Evolutionary conservation across 2,113 vertebrate genomes (phyloP), one percentile per base, ranked within the genome.

Genomic region (Falcunculus frontatus): DNA sequence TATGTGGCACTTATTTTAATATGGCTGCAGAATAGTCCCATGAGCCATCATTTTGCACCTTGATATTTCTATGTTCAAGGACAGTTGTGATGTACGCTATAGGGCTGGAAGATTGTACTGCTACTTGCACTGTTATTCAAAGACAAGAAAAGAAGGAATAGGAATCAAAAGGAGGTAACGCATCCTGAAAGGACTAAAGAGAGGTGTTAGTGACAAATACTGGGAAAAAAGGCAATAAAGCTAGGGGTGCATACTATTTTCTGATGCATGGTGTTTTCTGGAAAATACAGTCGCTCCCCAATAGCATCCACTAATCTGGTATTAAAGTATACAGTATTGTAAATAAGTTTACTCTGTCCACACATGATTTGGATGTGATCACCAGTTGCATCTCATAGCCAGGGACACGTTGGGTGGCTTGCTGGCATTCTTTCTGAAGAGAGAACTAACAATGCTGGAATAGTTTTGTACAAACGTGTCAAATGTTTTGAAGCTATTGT

Each of bases 391-490:
- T 98, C 95, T 97, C 96, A 80, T 72, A 77, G 76, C 97, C 98
- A 97, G 97, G 69, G 94, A 94, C 96, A 93, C 49, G 87, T 97
- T 88, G 16, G 33, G 91, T 87, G 96, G 93, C 88, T 78, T 77
- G 96, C 90, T 62, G 87, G 94, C 95, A 84, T 93, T 90, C 85
- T 62, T 96, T 88, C 86, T 93, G 97, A 97, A 98, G 97, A 96
- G 95, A 96, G 95, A 97, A 93, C 78, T 95, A 97, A 97, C 72
- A 46, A 78, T 97, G 97, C 90, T 96, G 98, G 98, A 98, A 96
- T 98, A 96, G 98, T 99, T 99, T 99, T 99, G 98, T 99, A 99
- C 97, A 99, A 98, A 98, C 97, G 96, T 98, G 97, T 99, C 99
- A 97, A 96, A 98, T 98, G 99, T 99, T 99, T 99, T 98, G 97